Percentiles rank a stretch among this genome's conserved stretches.
phyloP scores from a whole-genome alignment of 1,140 invertebrate genomes.

The Zaprionus nigranus region DNA sequence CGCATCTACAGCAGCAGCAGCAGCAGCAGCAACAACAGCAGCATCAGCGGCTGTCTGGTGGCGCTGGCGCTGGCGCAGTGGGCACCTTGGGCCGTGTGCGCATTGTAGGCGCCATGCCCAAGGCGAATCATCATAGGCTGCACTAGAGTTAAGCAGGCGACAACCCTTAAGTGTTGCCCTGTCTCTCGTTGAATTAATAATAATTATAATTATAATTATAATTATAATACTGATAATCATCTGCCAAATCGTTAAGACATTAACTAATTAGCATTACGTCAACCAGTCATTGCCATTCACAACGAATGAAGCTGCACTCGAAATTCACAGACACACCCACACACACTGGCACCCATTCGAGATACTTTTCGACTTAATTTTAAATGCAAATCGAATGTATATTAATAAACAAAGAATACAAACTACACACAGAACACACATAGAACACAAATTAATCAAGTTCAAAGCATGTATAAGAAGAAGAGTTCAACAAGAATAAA shows the following conservation, averaged over 20 bases:
- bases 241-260: conserved; percentile 76
- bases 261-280: conserved; percentile 36
- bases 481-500: conserved; percentile 15
- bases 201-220: conserved; percentile 1
- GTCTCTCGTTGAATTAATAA: conserved; percentile 24
- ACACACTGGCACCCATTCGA: background rate
- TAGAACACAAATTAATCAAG: conserved; percentile 24
- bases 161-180: background rate
- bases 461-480: conserved; percentile 29
- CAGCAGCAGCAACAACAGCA: conserved; percentile 76
- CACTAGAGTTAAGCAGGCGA: conserved; percentile 51
- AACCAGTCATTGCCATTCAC: conserved; percentile 81
- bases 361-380: conserved; percentile 45
- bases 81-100: conserved; percentile 88
- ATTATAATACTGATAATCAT: conserved; percentile 38
- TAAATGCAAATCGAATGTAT: conserved; percentile 33
- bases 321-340: conserved; percentile 14
- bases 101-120: conserved; percentile 92
- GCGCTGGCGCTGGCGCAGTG: conserved; percentile 80
- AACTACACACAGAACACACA: conserved; percentile 3
- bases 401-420: conserved; percentile 15
- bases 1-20: conserved; percentile 51
- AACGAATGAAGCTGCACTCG: conserved; percentile 63
- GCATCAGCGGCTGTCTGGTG: conserved; percentile 79
- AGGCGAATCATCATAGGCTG: conserved; percentile 85